Percentiles rank a stretch among this genome's conserved stretches.
These are phyloP conservation scores for Micrastur ruficollis DNA, from an alignment of 2,797 vertebrate species.

Conservation along the genomic window DNA sequence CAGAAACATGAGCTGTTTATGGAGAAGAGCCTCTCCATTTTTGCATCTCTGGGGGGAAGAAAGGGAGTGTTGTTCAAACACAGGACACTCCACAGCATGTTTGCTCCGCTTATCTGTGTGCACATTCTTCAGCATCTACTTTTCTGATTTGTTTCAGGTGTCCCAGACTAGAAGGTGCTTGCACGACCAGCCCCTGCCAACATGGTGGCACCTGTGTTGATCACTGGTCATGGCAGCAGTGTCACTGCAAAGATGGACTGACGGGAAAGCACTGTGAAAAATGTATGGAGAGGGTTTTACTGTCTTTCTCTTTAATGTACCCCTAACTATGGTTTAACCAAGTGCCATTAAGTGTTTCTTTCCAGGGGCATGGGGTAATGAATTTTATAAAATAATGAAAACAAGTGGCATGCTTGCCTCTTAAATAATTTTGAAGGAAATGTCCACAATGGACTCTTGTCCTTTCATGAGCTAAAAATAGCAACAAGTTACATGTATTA, in stretches of 20 bases:
- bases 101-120: neutral
- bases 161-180: slow-evolving; percentile 91
- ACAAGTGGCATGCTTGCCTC: neutral
- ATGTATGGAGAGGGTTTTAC: slow-evolving; percentile 76
- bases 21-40: neutral
- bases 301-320: neutral
- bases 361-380: neutral
- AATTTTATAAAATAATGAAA: neutral
- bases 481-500: neutral
- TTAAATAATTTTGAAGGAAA: neutral
- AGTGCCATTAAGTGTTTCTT: neutral
- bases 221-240: slow-evolving; percentile 97
- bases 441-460: neutral
- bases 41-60: neutral
- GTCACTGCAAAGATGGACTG: slow-evolving; percentile 89
- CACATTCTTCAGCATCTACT: neutral
- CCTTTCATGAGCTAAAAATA: neutral
- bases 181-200: slow-evolving; percentile 86
- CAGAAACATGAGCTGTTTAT: neutral
- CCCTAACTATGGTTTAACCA: neutral
- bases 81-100: rapidly evolving
- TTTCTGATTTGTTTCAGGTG: slow-evolving; percentile 79
- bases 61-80: neutral
- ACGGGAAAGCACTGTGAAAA: slow-evolving; percentile 94
- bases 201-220: slow-evolving; percentile 91